phyloP scores from a whole-genome alignment of 2,888 invertebrate species.

The Platyscelio sp. region DNA sequence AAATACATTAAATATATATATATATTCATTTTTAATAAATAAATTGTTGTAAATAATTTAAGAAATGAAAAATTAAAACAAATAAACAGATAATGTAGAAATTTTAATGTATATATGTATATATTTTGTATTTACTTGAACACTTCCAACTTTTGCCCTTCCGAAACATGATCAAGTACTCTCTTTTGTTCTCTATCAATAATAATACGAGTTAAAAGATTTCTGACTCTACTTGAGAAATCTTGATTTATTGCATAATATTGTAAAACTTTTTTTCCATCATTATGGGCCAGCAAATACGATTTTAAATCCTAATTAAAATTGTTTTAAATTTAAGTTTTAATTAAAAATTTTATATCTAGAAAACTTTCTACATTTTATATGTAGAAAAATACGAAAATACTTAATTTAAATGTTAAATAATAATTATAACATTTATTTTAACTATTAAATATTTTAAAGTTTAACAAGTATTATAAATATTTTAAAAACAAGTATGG shows the following conservation, averaged over 20 bases:
- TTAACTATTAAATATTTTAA: too few species aligned
- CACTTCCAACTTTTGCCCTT: not conserved
- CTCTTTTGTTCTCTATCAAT: conserved; percentile 11
- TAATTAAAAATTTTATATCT: too few species aligned
- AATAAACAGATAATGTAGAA: too few species aligned
- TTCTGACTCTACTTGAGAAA: conserved; percentile 4
- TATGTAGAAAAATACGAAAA: too few species aligned
- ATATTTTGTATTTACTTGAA: not conserved
- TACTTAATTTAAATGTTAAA: too few species aligned
- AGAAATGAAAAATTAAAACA: not conserved
- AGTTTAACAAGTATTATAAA: too few species aligned
- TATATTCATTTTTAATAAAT: not conserved
- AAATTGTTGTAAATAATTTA: not conserved
- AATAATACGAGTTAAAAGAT: conserved; percentile 1
- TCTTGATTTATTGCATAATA: not conserved
- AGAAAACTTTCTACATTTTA: too few species aligned
- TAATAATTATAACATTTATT: too few species aligned
- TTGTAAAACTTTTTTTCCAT: conserved; percentile 22
- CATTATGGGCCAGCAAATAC: conserved; percentile 8
- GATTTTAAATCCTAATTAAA: not conserved
- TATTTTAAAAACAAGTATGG: too few species aligned
- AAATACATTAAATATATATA: not conserved
- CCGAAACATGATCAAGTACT: not conserved
- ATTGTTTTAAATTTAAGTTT: too few species aligned
- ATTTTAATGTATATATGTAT: not conserved